Evolutionary conservation across 2,113 vertebrate species (phyloP).

Genomic region (Synodontis membranacea): DNA sequence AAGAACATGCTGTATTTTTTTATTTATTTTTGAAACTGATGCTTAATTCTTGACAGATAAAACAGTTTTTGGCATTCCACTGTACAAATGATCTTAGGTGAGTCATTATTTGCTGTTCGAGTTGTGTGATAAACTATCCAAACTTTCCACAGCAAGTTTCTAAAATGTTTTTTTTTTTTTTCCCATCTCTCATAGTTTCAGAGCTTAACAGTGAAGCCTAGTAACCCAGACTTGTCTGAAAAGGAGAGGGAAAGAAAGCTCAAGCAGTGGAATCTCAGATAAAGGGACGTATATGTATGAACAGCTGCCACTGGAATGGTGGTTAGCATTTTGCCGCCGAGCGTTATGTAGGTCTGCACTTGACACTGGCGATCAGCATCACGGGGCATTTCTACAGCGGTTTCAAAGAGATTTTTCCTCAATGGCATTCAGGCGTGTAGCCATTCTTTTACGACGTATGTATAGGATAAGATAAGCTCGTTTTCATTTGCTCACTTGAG

Average conservation of each 20-base stretch:
- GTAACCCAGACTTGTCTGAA: not conserved
- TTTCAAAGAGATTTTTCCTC: not conserved
- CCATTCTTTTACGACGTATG: not conserved
- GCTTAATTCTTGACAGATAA: not conserved
- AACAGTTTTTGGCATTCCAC: not conserved
- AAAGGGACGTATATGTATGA: not conserved
- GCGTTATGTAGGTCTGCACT: not conserved
- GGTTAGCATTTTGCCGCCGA: not conserved
- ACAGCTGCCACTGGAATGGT: not conserved
- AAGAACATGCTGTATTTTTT: not conserved
- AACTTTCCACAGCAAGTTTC: not conserved
- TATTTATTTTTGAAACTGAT: not conserved
- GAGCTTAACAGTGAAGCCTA: not conserved
- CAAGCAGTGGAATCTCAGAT: not conserved
- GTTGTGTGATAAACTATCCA: not conserved
- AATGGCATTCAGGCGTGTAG: not conserved
- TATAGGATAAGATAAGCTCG: no score
- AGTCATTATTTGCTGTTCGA: not conserved
- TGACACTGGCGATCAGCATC: not conserved
- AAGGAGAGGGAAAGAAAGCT: not conserved
- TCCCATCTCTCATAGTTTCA: not conserved
- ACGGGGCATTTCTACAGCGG: not conserved
- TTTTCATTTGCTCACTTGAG: not conserved
- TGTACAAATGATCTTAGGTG: not conserved
- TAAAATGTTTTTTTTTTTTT: no score